Evolutionary conservation across 2,797 vertebrate genomes (phyloP).

Genomic region (Buceros bicornis): DNA sequence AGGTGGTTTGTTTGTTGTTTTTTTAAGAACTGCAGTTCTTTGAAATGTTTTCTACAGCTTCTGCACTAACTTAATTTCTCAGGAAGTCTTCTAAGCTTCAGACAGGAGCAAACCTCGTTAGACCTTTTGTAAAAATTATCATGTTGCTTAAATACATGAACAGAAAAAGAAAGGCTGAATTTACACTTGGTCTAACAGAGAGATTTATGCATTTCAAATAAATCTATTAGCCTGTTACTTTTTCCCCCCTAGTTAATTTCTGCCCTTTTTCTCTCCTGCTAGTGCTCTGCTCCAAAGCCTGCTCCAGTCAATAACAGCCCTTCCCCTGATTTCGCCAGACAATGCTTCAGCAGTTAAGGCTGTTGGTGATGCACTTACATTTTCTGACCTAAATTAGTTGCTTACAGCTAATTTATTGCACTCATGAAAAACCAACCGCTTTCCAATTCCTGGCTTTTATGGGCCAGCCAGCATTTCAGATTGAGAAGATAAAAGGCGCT

Average conservation of each 20-base stretch:
- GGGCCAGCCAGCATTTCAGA: not conserved
- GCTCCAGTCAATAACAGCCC: not conserved
- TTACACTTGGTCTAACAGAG: not conserved
- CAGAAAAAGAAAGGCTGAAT: not conserved
- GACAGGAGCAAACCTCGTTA: not conserved
- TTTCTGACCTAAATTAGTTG: constrained; percentile 11
- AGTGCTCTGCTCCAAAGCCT: not conserved
- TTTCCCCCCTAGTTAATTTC: not conserved
- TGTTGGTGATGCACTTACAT: not conserved
- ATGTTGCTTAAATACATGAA: not conserved
- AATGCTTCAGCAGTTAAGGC: not conserved
- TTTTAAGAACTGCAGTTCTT: not conserved
- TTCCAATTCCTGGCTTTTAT: not conserved
- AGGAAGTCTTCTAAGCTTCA: not conserved
- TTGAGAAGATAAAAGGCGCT: not conserved
- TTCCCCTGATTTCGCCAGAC: not conserved
- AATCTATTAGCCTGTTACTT: not conserved
- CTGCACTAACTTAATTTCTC: not conserved
- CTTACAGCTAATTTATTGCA: constrained; percentile 9
- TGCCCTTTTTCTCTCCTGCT: not conserved
- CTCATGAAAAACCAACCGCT: not conserved
- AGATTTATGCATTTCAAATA: not conserved
- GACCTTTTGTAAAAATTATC: not conserved
- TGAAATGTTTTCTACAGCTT: not conserved
- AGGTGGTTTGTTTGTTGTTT: rapidly evolving